Conservation (phyloP, 2,888 invertebrate species). For the Morpho helenor region DNA sequence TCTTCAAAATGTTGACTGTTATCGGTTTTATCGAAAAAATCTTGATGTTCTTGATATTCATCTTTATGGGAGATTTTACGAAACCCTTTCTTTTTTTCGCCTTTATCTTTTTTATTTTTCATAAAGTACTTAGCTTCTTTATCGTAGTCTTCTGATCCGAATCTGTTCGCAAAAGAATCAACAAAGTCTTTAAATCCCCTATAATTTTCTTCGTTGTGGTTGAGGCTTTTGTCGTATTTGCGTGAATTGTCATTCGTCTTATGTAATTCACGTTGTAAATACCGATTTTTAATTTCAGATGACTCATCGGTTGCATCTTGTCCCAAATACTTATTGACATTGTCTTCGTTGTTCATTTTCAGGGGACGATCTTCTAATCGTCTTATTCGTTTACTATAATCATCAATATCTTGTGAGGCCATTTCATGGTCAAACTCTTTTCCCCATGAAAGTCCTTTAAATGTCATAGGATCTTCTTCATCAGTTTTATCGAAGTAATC, state of each 20-base stretch:
- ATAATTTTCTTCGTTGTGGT: constrained; percentile 36
- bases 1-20: constrained; percentile 43
- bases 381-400: constrained; percentile 33
- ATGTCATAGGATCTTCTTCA: constrained; percentile 50
- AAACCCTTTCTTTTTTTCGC: constrained; percentile 58
- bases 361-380: constrained; percentile 31
- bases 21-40: constrained; percentile 59
- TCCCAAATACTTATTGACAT: not conserved
- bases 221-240: constrained; percentile 35
- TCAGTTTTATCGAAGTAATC: constrained; percentile 53
- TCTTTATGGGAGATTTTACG: constrained; percentile 64
- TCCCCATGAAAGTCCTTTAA: constrained; percentile 52
- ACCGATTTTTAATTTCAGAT: constrained; percentile 32
- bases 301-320: constrained; percentile 25
- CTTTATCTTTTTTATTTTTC: constrained; percentile 48
- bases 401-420: constrained; percentile 27
- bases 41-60: constrained; percentile 64
- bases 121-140: constrained; percentile 43
- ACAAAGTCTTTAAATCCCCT: constrained; percentile 52
- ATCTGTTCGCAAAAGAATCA: constrained; percentile 58
- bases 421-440: constrained; percentile 44
- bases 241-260: constrained; percentile 36
- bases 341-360: constrained; percentile 7
- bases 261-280: constrained; percentile 36
- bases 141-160: constrained; percentile 48